phyloP scores from a whole-genome alignment of 1,140 invertebrate species.

The Antheraea pernyi region DNA sequence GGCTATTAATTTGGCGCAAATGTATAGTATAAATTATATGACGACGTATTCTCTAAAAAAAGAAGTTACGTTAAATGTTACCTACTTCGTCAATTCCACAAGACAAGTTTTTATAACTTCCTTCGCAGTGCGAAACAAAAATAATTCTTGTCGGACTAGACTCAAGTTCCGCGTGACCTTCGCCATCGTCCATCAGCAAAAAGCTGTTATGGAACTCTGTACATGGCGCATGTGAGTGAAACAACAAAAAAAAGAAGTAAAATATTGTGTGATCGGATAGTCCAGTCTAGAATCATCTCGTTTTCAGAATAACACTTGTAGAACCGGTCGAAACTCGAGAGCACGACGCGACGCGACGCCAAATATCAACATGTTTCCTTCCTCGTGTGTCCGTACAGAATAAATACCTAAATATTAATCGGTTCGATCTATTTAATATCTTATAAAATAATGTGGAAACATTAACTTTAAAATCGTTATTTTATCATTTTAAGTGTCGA shows the following conservation, averaged over 20 bases:
- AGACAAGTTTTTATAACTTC: conserved; percentile 39
- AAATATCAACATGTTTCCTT: conserved; percentile 75
- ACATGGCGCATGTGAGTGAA: conserved; percentile 29
- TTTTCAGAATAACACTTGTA: conserved; percentile 75
- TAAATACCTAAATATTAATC: neutral
- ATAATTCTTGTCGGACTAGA: conserved; percentile 42
- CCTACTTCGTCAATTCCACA: conserved; percentile 27
- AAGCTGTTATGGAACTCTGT: conserved; percentile 50
- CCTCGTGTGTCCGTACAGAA: conserved; percentile 38
- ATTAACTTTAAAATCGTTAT: too few relatives aligned
- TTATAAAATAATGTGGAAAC: neutral
- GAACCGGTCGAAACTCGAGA: conserved; percentile 52
- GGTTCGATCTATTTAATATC: neutral
- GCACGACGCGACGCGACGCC: conserved; percentile 37
- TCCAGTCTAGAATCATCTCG: conserved; percentile 70
- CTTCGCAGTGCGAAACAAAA: conserved; percentile 41
- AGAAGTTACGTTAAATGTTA: conserved; percentile 22
- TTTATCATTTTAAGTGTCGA: neutral
- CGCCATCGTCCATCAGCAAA: conserved; percentile 53
- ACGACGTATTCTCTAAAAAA: conserved; percentile 7
- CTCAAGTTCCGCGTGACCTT: conserved; percentile 60
- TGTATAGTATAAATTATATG: conserved; percentile 2
- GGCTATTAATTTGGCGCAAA: neutral
- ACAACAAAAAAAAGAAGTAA: conserved; percentile 41
- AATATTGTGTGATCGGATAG: conserved; percentile 62